phyloP scores from a whole-genome alignment of 2,888 invertebrate species.

The Dolomedes plantarius region DNA sequence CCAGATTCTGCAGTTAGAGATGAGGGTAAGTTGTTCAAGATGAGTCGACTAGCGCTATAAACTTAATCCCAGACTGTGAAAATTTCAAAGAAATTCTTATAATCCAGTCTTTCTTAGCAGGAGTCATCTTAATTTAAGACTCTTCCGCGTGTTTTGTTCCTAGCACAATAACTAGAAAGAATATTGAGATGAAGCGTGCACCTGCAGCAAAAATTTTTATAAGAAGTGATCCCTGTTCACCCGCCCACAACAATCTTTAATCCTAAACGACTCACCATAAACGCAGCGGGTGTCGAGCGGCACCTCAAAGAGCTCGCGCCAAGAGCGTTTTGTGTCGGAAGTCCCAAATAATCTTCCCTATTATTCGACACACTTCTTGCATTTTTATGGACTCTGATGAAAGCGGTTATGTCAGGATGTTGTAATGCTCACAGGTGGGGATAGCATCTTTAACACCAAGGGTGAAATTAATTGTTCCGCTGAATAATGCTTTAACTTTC shows the following conservation, averaged over 20 bases:
- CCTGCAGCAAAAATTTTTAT: neutral
- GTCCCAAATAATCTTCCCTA: slow-evolving; percentile 42
- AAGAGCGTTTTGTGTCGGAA: slow-evolving; percentile 58
- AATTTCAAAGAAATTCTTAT: no score
- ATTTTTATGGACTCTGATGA: slow-evolving; percentile 37
- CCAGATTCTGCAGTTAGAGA: no score
- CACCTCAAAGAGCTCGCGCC: slow-evolving; percentile 34
- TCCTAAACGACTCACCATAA: neutral
- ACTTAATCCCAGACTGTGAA: no score
- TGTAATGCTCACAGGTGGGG: slow-evolving; percentile 62
- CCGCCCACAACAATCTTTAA: slow-evolving; percentile 30
- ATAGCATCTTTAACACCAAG: slow-evolving; percentile 24
- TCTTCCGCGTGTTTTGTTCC: neutral
- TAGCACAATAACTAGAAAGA: neutral
- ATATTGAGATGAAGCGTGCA: neutral
- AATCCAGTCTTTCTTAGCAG: no score
- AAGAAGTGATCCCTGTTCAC: neutral
- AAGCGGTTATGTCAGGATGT: slow-evolving; percentile 44
- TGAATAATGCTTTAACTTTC: neutral
- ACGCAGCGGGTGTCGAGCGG: slow-evolving; percentile 43
- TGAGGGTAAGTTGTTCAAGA: no score
- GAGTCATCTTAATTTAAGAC: neutral
- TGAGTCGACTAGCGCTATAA: no score
- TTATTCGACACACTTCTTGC: slow-evolving; percentile 52
- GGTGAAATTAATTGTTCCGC: slow-evolving; percentile 30